phyloP scores from a whole-genome alignment of 2,113 vertebrate species.

The Pseudopodoces humilis region DNA sequence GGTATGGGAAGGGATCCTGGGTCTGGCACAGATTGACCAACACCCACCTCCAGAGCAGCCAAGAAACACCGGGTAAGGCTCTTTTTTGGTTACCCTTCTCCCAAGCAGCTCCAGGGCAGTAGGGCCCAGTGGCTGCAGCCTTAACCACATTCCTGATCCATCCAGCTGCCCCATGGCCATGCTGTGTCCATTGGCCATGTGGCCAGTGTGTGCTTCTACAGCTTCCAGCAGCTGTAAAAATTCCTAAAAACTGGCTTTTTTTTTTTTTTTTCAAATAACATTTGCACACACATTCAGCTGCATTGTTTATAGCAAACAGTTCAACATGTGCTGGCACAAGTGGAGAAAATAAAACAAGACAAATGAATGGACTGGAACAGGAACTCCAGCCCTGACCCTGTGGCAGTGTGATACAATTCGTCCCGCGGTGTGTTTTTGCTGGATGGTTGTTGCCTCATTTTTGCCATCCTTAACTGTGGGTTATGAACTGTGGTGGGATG shows the following conservation, averaged over 20 bases:
- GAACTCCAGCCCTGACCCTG: not conserved
- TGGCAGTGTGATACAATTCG: not conserved
- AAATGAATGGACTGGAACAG: not conserved
- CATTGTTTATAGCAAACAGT: not conserved
- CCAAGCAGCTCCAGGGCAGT: not conserved
- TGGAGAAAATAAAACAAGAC: not conserved
- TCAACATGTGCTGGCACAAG: not conserved
- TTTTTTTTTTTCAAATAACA: not conserved
- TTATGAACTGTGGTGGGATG: too few species aligned
- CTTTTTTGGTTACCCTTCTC: not conserved
- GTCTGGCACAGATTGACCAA: not conserved
- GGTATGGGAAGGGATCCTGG: not conserved
- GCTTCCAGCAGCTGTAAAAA: not conserved
- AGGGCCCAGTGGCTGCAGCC: rapidly evolving
- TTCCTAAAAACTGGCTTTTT: not conserved
- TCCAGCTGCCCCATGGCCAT: rapidly evolving
- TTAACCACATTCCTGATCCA: not conserved
- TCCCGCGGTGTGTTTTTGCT: not conserved
- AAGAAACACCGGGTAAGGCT: not conserved
- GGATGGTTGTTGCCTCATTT: not conserved
- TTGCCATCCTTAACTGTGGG: not conserved
- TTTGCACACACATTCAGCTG: not conserved
- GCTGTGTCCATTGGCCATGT: rapidly evolving
- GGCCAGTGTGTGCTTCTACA: not conserved
- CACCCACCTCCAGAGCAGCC: not conserved